Percentiles rank a stretch among this genome's conserved stretches.
Conservation (phyloP, 2,113 vertebrate genomes). For the Rhinopomastus cyanomelas region DNA sequence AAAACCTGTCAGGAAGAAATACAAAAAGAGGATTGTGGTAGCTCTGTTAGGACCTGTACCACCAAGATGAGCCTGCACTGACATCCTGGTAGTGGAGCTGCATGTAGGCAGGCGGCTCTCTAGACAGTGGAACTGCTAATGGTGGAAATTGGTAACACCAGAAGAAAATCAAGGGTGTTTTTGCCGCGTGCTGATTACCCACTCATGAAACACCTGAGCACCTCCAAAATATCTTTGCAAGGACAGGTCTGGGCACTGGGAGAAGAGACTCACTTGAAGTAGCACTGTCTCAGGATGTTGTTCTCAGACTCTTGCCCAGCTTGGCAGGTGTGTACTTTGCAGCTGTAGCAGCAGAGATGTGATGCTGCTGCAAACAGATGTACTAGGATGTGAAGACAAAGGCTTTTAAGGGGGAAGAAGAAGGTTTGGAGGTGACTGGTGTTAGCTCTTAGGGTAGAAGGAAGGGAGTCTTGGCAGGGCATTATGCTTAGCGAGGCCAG, state of each 20-base stretch:
- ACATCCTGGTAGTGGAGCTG: fast-evolving
- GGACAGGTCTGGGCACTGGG: background rate
- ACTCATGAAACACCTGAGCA: background rate
- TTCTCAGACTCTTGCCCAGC: background rate
- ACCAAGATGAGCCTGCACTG: background rate
- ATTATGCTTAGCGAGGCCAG: background rate
- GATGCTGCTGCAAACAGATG: background rate
- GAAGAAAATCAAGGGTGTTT: background rate
- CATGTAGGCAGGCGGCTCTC: background rate
- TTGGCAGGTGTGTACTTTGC: background rate
- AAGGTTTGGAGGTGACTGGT: background rate
- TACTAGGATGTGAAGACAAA: background rate
- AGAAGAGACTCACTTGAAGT: background rate
- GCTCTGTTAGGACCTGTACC: background rate
- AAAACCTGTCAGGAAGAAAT: background rate
- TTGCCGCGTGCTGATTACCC: background rate
- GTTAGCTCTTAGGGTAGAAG: background rate
- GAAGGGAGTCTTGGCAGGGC: fast-evolving
- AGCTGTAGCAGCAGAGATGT: background rate
- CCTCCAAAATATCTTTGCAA: background rate
- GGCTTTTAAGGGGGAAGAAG: background rate
- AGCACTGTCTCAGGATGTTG: fast-evolving
- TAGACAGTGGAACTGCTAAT: background rate
- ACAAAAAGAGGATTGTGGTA: background rate
- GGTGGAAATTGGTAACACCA: background rate